Conservation (phyloP, 2,888 invertebrate genomes). For the Xylocampa areola region DNA sequence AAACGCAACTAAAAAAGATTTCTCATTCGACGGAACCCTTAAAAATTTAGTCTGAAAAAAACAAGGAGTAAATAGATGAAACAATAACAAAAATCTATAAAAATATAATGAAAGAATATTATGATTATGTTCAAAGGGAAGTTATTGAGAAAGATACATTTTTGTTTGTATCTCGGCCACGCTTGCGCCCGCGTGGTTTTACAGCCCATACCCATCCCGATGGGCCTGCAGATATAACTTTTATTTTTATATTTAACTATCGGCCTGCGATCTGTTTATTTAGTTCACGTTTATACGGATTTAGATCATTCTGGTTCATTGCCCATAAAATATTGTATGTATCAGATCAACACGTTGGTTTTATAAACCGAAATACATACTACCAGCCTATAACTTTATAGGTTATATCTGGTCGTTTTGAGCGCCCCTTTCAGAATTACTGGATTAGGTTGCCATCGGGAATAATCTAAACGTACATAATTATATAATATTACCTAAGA, state of each 20-base stretch:
- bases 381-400: too few species aligned
- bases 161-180: constrained; percentile 26
- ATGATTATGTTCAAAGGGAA: constrained; percentile 35
- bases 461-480: too few species aligned
- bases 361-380: constrained; percentile 20
- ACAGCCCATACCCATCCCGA: constrained; percentile 17
- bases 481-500: too few species aligned
- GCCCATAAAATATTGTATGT: constrained; percentile 49
- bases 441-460: too few species aligned
- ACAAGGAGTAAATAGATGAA: constrained; percentile 8
- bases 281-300: constrained; percentile 41
- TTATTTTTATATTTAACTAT: constrained; percentile 43
- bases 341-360: constrained; percentile 19
- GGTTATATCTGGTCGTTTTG: too few species aligned
- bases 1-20: constrained; percentile 10
- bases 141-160: constrained; percentile 18
- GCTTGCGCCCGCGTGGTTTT: constrained; percentile 20
- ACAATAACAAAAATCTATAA: constrained; percentile 16
- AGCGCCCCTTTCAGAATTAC: too few species aligned
- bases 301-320: constrained; percentile 41
- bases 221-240: constrained; percentile 21
- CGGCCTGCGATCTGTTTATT: constrained; percentile 41
- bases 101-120: constrained; percentile 31
- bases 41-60: constrained; percentile 17
- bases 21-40: constrained; percentile 14